Evolutionary conservation across 2,113 vertebrate species (phyloP), one percentile per base, ranked within the genome.

Genomic region (Pseudopipra pipra): DNA sequence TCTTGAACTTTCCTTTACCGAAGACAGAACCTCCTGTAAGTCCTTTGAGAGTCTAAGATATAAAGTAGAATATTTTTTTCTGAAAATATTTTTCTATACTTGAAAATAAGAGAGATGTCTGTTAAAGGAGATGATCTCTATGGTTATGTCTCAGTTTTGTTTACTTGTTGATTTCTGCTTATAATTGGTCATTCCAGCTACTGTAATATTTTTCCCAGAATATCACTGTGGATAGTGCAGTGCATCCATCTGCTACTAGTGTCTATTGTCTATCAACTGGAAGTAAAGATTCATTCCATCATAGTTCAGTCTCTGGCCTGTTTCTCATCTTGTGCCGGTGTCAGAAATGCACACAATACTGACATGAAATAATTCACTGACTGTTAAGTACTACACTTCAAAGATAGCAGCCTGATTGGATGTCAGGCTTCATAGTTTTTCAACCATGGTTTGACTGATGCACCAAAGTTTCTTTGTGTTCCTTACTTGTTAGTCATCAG

Each of bases 281-380:
- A 82, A 75, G 35, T 61, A 68, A 67, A 74, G 76, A 58, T 66
- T 61, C 19, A 54, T 82, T 85, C 75, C 16, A 9, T 90, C 46
- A 12, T 33, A 70, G 44, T 79, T 96, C 33, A 73, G n/a, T 41
- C 66, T n/a, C 14, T 82, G 39, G 33, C 33, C 39, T 79, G 61
- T 94, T 93, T 85, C 44, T 75, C 22, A 37, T 87, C 19, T 63
- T 65, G 8, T 79, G 54, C 51, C 62, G 65, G 44, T 90, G 70
- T 89, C 58, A 76, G 63, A 93, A 91, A 91, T 79, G 27, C 31
- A 65, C 44, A 47, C 58, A 87, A 49, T 25, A 18, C 81, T 85
- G 62, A 41, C 49, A 25, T 68, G 74, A 94, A 94, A 68, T 95
- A 94, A 90, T 79, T 95, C 78, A 82, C 56, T 78, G 68, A 31